Evolutionary conservation across 2,888 invertebrate species (phyloP), one percentile per base, ranked within the genome.

Genomic region (Aromia moschata): DNA sequence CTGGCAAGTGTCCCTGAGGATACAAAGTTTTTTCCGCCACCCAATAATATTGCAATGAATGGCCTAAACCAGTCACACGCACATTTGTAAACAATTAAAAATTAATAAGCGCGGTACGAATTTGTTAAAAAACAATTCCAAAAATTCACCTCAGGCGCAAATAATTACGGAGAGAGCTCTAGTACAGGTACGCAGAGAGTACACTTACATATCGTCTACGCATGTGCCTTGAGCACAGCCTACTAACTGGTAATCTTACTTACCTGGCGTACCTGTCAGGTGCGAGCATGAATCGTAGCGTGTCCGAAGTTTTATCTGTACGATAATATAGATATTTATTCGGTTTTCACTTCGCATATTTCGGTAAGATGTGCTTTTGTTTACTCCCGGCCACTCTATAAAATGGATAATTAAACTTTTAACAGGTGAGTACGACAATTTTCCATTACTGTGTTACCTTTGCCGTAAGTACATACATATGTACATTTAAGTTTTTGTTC

Each of bases 201-300:
- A 49, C 18, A 49, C 38, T 49, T 20, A 59, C n/a, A n/a, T n/a
- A 64, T 65, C 65, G 65, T 67, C 63, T 68, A 70, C 73, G 73
- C 73, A 73, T 72, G 73, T 67, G 63, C 71, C 58, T 61, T 66
- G 62, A 57, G 56, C 36, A 18, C 54, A 36, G 56, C 56, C 56
- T 44, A 58, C 41, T 46, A 43, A 58, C 54, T 60, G 67, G 25
- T 25, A 25, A 63, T 67, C 61, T 69, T 70, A 64, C 67, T 67
- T 70, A 70, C 69, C 70, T 70, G 71, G 63, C 67, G 65, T 70
- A 70, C 69, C 70, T 70, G 71, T 62, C 71, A 69, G 70, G 67
- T 70, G 62, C 56, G 64, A 60, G 62, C 59, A 58, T 57, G 60
- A 61, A 57, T n/a, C 57, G 51, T 60, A 64, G 64, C 59, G 62